phyloP scores from a whole-genome alignment of 1,140 invertebrate genomes.

The Cydia amplana region DNA sequence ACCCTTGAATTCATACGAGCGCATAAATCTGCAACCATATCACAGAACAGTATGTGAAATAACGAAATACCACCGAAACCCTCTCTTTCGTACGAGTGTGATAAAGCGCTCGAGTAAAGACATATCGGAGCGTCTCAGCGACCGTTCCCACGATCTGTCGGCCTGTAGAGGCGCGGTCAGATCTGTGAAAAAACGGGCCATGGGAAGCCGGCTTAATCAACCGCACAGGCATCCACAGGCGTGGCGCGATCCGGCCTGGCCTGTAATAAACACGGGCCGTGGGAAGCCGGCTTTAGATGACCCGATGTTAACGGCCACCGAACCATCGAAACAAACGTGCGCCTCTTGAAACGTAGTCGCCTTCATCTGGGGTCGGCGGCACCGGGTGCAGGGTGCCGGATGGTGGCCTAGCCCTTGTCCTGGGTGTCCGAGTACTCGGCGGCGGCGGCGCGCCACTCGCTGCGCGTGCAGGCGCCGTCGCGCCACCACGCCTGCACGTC shows the following conservation, averaged over 20 bases:
- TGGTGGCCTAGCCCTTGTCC: slow-evolving; percentile 41
- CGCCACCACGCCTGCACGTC: slow-evolving; percentile 95
- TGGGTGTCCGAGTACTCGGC: slow-evolving; percentile 26
- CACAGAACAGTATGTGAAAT: not conserved
- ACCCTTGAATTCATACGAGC: not conserved
- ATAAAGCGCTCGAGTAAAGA: not conserved
- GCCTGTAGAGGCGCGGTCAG: no score
- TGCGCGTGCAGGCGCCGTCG: slow-evolving; percentile 79
- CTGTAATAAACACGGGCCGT: no score
- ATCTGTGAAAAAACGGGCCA: no score
- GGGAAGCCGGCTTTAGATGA: no score
- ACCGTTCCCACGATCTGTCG: no score
- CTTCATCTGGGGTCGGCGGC: not conserved
- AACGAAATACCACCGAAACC: not conserved
- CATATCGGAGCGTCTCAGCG: not conserved
- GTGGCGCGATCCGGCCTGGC: no score
- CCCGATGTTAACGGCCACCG: not conserved
- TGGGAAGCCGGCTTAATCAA: no score
- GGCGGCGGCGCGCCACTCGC: slow-evolving; percentile 55
- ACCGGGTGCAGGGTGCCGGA: no score
- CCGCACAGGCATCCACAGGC: no score
- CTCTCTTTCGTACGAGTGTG: not conserved
- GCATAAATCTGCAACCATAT: no score
- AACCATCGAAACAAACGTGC: no score
- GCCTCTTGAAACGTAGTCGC: not conserved